Conservation (phyloP, 1,140 invertebrate genomes). For the Drosophila chauvacae region DNA sequence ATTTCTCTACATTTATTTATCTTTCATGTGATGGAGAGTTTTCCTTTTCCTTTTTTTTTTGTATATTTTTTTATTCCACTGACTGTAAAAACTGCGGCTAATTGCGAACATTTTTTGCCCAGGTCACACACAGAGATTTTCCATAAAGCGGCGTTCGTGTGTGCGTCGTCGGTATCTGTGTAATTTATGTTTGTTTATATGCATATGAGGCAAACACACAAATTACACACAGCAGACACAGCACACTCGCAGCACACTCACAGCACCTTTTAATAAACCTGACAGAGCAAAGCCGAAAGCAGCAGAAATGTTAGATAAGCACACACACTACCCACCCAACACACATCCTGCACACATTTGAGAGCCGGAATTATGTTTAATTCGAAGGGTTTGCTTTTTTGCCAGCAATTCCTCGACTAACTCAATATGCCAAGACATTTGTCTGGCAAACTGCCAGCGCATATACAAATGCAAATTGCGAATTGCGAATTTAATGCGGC, state of each 20-base stretch:
- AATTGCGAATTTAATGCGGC: slow-evolving; percentile 41
- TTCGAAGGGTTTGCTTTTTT: slow-evolving; percentile 27
- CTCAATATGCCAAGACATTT: slow-evolving; percentile 36
- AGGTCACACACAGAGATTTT: slow-evolving; percentile 60
- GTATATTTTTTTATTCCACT: background rate
- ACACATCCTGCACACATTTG: slow-evolving; percentile 1
- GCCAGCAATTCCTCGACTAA: slow-evolving; percentile 6
- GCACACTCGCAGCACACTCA: slow-evolving; percentile 6
- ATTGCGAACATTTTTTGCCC: slow-evolving; percentile 58
- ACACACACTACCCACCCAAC: background rate
- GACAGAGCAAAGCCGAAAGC: slow-evolving; percentile 48
- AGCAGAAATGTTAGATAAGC: slow-evolving; percentile 53
- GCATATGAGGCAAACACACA: slow-evolving; percentile 66
- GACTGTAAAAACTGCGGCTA: slow-evolving; percentile 69
- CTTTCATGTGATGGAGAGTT: slow-evolving; percentile 17
- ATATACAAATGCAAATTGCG: slow-evolving; percentile 27
- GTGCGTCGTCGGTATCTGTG: slow-evolving; percentile 23
- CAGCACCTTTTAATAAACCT: slow-evolving; percentile 64
- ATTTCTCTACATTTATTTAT: slow-evolving; percentile 49
- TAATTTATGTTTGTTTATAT: slow-evolving; percentile 81
- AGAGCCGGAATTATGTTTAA: slow-evolving; percentile 40
- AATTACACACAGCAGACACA: slow-evolving; percentile 33
- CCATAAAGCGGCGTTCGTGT: slow-evolving; percentile 52
- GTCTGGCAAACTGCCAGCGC: slow-evolving; percentile 27
- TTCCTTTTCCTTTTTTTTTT: background rate